Evolutionary conservation across 2,113 vertebrate genomes (phyloP), one percentile per base, ranked within the genome.

Genomic region (Etheostoma cragini): DNA sequence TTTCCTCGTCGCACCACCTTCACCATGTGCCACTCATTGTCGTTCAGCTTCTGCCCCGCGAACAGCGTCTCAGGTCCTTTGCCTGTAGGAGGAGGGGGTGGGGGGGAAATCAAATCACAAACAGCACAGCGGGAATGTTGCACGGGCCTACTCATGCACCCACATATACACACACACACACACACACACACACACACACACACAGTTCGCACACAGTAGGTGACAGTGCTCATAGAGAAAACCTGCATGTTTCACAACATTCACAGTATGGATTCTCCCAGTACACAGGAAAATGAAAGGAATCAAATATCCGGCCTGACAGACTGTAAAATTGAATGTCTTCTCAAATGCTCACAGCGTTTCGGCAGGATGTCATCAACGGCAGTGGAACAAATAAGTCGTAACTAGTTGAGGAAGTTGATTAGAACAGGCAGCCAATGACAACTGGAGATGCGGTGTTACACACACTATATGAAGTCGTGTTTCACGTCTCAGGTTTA

Each of bases 11-110:
- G 95, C 24, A 95, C 90, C 87, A 98, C 97, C 73, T 96, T 95
- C 89, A 97, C 96, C 0, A 94, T 94, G 94, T 98, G 97, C 97
- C 97, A 98, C 88, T 98, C 97, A 1, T 98, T 98, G 90, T 98
- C 97, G 4, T 98, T 98, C 70, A 98, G 95, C 81, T 97, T 98
- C 93, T 98, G 96, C 21, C 97, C 97, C 4, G 96, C 97, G n/a
- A 95, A 96, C 60, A 98, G 94, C 0, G 95, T 96, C 94, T 98
- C 97, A 0, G 97, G 97, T 82, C 97, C 97, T 91, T 98, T 98
- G 93, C 97, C 97, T 98, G 95, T 35, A 13, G 89, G 38, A 6
- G 78, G 56, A 42, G 30, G 33, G 64, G 35, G 63, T 65, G 65
- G 64, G 24, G 70, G 80, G 71, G 74, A 88, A 63, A 68, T 45